Base-by-base conservation (phyloP, 2,888 invertebrate species). In the Tuberolachnus salignus region DNA sequence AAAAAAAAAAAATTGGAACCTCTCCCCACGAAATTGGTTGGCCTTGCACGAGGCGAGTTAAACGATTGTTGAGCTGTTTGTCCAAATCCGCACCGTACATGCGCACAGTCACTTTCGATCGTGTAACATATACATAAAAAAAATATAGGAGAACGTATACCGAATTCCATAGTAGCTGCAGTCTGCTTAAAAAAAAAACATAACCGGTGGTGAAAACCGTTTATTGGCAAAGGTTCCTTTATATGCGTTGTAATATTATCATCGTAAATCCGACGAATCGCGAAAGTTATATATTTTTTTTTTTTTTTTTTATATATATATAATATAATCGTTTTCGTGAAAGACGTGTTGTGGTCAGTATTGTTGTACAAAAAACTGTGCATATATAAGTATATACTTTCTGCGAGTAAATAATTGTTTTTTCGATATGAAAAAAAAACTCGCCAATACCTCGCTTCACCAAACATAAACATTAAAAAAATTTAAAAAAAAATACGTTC, bases 131-230 rank as follows among this genome's bases (percentile, higher is more conserved):
- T 44, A 14, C 44, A 4, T 23, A 13, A 11, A n/a, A n/a, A n/a
- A n/a, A n/a, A n/a, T n/a, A n/a, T 51, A 11, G 66, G 34, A 34
- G 34, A 34, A 34, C 34, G 34, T 34, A 34, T 34, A 4, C 6
- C 6, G 3, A 34, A 34, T 34, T 34, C 6, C 3, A 4, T 34
- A 34, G 6, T 64, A 13, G 13, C 1, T 44, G 16, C 19, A 44
- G 16, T 49, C 26, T 26, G 6, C 0, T 49, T 11, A n/a, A 51
- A 26, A 64, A n/a, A n/a, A 53, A 53, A 53, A 34, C 3, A n/a
- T 51, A 72, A 34, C 9, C 51, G n/a, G n/a, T n/a, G 42, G 72
- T 51, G 72, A 72, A 72, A 72, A 72, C 14, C 19, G 59, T 72
- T 71, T 34, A 34, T 34, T 61, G 61, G 61, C 72, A 26, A 61